Conservation (phyloP, 1,140 invertebrate species). For the Acromyrmex heyeri region DNA sequence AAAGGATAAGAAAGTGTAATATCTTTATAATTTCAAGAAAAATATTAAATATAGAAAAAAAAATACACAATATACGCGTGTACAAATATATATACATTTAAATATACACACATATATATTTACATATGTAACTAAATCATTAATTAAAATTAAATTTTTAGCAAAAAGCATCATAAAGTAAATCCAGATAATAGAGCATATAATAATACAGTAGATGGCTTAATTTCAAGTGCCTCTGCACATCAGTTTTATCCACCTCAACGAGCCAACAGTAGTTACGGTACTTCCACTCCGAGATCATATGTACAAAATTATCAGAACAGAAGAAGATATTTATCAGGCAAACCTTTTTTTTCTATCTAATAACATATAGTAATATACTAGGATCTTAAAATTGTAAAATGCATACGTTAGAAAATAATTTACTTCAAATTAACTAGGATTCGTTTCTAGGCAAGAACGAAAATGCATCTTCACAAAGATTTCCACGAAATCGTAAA, state of each 20-base stretch:
- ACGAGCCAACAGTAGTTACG: slow-evolving; percentile 72
- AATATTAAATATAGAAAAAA: neutral
- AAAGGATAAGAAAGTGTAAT: neutral
- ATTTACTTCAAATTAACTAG: neutral
- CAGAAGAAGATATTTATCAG: slow-evolving; percentile 81
- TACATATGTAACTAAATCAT: neutral
- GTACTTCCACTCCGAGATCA: slow-evolving; percentile 75
- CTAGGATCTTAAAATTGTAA: neutral
- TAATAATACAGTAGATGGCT: neutral
- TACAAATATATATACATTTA: neutral
- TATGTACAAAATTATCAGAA: slow-evolving; percentile 82
- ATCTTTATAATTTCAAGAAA: neutral
- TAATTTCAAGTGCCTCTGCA: slow-evolving; percentile 58
- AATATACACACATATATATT: too few species aligned
- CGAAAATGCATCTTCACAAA: slow-evolving; percentile 78
- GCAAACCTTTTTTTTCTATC: slow-evolving; percentile 60
- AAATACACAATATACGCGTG: neutral
- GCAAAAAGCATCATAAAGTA: slow-evolving; percentile 71
- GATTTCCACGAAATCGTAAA: slow-evolving; percentile 80
- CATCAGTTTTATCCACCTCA: slow-evolving; percentile 81
- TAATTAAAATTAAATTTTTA: slow-evolving; percentile 37
- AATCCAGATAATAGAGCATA: neutral
- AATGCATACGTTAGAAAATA: neutral
- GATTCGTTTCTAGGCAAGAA: slow-evolving; percentile 77
- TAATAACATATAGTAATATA: neutral